Conservation (phyloP, 2,113 vertebrate species). For the Larimichthys crocea region DNA sequence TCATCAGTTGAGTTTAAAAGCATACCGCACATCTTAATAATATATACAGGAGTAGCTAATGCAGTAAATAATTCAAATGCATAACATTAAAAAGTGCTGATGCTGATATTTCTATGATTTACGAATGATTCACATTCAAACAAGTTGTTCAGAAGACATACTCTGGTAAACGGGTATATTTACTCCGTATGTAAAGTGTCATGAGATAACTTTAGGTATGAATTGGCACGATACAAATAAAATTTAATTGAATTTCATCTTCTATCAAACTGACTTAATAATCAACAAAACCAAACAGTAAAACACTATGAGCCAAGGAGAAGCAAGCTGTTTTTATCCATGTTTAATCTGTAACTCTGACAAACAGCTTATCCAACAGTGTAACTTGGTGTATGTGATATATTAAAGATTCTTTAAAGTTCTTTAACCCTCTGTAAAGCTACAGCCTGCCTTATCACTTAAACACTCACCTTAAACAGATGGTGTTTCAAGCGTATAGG, state of each 20-base stretch:
- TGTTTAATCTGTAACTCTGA: constrained; percentile 3
- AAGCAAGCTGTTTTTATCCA: not conserved
- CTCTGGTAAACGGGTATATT: not conserved
- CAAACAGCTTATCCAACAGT: not conserved
- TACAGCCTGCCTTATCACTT: constrained; percentile 2
- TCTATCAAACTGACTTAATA: not conserved
- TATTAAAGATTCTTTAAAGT: constrained; percentile 13
- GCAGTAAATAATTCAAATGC: constrained; percentile 2
- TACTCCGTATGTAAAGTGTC: not conserved
- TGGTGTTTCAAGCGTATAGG: constrained; percentile 38
- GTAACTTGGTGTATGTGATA: constrained; percentile 1
- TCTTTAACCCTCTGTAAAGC: constrained; percentile 23
- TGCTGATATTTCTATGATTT: constrained; percentile 1
- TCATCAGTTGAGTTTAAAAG: not conserved
- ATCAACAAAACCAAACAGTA: not conserved
- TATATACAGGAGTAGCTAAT: not conserved
- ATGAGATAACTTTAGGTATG: no score
- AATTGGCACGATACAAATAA: no score
- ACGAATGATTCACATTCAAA: not conserved
- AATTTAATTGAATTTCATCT: not conserved
- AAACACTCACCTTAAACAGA: constrained; percentile 31
- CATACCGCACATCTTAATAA: not conserved
- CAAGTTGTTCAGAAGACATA: not conserved
- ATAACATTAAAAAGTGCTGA: not conserved
- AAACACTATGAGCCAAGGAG: not conserved